Evolutionary conservation across 2,113 vertebrate species (phyloP), one percentile per base, ranked within the genome.

Genomic region (Salvelinus alpinus): DNA sequence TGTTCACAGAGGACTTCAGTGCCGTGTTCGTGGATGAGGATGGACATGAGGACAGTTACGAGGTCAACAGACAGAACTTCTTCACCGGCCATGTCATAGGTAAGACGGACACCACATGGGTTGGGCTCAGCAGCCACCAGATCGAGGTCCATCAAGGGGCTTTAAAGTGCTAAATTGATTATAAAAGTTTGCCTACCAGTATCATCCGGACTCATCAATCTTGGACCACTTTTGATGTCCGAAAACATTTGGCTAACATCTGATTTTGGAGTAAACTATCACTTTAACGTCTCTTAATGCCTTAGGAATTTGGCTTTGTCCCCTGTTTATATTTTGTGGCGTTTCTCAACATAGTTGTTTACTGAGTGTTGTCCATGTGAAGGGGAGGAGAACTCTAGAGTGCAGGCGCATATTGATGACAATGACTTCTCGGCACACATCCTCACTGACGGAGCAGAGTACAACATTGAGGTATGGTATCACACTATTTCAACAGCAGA

Each of bases 61-160:
- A 65, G 0, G 91, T 99, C 75, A 94, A 95, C 5, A 95, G 95
- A 91, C 95, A 97, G 75, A 95, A 97, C 88, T 99, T 96, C 92
- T 98, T 97, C 92, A 96, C 88, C 0, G 97, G 97, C 77, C 97
- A 99, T 5, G 95, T 99, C 0, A 94, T 99, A 7, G 97, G 97
- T 99, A 65, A 93, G 94, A 93, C 71, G 22, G 9, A 6, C 38
- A 24, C 9, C 38, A 12, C 9, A 44, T 44, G 38, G 38, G 38
- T 44, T 44, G 38, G 38, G 38, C 38, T 44, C 38, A 3, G 38
- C 11, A 44, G 38, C 38, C 38, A 44, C 22, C 29, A 54, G 51
- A 54, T 3, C 18, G 51, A 54, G 51, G 51, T 54, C 51, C 38
- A 44, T 44, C 11, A 44, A 12, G 38, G 2, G 38, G 38, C 38